phyloP scores from a whole-genome alignment of 2,888 invertebrate genomes.

The Diarsia mendica region DNA sequence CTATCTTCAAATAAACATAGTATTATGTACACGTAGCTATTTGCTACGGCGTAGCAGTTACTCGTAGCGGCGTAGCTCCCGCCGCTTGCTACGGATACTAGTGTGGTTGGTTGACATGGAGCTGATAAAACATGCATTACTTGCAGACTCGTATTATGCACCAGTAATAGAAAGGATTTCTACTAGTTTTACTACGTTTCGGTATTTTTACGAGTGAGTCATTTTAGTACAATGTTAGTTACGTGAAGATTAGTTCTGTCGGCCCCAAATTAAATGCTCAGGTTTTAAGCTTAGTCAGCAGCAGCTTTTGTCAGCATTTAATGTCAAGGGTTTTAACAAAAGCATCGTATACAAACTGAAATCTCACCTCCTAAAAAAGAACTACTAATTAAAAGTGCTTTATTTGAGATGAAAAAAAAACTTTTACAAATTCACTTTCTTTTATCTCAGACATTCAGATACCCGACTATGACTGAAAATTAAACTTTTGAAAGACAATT shows the following conservation, averaged over 20 bases:
- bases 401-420: background rate
- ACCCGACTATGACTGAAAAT: background rate
- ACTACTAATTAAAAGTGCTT: background rate
- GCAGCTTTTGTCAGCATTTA: too few species aligned
- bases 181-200: background rate
- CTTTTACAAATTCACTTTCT: background rate
- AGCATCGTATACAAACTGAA: too few species aligned
- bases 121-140: constrained; percentile 14
- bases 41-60: constrained; percentile 50
- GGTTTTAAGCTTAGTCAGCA: too few species aligned
- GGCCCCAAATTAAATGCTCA: background rate
- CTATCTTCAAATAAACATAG: constrained; percentile 2
- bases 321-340: too few species aligned
- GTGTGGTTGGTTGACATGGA: constrained; percentile 26
- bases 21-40: constrained; percentile 10
- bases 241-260: background rate
- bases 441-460: background rate
- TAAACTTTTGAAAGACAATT: background rate
- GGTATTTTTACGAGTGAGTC: background rate
- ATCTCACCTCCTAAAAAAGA: background rate
- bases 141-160: constrained; percentile 2
- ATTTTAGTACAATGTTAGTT: background rate
- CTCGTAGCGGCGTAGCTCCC: constrained; percentile 41
- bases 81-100: constrained; percentile 8
- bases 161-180: background rate